Conservation (phyloP, 1,140 invertebrate species). For the Tetragonula clypearis region DNA sequence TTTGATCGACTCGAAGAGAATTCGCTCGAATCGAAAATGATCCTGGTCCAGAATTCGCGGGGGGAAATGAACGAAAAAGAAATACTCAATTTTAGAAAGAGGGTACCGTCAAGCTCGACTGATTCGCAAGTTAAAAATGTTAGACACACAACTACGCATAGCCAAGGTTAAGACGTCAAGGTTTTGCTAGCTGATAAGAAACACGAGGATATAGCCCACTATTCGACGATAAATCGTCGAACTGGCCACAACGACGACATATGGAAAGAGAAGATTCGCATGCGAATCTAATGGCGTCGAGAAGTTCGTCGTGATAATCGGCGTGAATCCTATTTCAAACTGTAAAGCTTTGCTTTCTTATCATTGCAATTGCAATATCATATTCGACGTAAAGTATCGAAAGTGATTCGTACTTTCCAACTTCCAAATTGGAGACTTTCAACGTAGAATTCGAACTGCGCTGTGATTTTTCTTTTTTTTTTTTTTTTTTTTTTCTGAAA, state of each 20-base stretch:
- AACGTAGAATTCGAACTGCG: too few relatives aligned
- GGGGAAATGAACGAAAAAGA: neutral
- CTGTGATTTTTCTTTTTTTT: too few relatives aligned
- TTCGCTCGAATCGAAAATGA: neutral
- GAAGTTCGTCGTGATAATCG: neutral
- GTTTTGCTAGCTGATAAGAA: neutral
- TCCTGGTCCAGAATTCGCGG: neutral
- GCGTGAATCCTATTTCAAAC: neutral
- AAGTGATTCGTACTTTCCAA: too few relatives aligned
- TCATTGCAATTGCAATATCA: too few relatives aligned
- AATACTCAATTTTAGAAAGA: neutral
- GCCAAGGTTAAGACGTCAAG: neutral
- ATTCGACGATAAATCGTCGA: neutral
- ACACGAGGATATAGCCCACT: neutral
- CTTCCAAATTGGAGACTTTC: too few relatives aligned
- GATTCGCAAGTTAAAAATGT: neutral
- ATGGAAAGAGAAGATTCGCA: slow-evolving; percentile 17
- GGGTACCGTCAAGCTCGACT: neutral
- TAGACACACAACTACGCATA: neutral
- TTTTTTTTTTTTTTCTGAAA: too few relatives aligned
- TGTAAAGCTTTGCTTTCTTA: neutral
- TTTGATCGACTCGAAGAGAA: neutral
- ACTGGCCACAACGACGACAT: neutral
- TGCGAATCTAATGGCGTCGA: neutral
- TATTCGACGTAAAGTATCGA: too few relatives aligned